phyloP scores from a whole-genome alignment of 2,797 vertebrate genomes.

The Aulostomus chinensis region DNA sequence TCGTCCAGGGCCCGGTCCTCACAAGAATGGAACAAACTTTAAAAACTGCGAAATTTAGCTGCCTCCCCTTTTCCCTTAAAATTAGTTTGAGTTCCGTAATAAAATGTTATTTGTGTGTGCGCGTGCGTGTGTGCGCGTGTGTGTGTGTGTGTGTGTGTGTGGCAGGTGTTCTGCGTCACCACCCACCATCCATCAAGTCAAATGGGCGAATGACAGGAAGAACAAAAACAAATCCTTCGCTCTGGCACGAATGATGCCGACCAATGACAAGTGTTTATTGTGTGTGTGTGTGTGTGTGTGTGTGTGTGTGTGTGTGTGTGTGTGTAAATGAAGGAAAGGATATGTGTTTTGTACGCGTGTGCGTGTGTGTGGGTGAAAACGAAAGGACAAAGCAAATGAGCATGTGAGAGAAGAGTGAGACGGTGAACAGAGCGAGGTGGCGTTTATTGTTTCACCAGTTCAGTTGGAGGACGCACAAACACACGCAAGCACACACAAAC shows the following conservation, averaged over 20 bases:
- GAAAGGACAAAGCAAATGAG: conserved; percentile 49
- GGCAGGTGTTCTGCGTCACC: conserved; percentile 71
- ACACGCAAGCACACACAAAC: conserved; percentile 17
- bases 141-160: conserved; percentile 41
- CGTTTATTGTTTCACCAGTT: conserved; percentile 52
- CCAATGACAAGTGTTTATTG: conserved; percentile 69
- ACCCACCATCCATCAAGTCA: conserved; percentile 76
- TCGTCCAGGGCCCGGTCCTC: background rate
- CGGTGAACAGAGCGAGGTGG: conserved; percentile 14
- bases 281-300: conserved; percentile 15
- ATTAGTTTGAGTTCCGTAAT: background rate
- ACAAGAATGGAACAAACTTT: background rate
- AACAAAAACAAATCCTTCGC: conserved; percentile 75
- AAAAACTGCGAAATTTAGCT: background rate
- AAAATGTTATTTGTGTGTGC: too few species aligned
- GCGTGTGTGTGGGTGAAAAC: conserved; percentile 38
- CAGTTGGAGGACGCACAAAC: conserved; percentile 33
- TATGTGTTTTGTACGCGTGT: conserved; percentile 11
- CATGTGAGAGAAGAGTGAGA: conserved; percentile 35
- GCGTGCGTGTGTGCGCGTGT: conserved; percentile 22
- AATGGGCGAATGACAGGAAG: conserved; percentile 72
- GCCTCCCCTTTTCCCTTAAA: background rate
- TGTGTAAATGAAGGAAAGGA: conserved; percentile 13
- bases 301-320: background rate
- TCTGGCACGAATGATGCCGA: conserved; percentile 59